Conservation (phyloP, 2,797 vertebrate genomes). For the Nyctibius grandis region DNA sequence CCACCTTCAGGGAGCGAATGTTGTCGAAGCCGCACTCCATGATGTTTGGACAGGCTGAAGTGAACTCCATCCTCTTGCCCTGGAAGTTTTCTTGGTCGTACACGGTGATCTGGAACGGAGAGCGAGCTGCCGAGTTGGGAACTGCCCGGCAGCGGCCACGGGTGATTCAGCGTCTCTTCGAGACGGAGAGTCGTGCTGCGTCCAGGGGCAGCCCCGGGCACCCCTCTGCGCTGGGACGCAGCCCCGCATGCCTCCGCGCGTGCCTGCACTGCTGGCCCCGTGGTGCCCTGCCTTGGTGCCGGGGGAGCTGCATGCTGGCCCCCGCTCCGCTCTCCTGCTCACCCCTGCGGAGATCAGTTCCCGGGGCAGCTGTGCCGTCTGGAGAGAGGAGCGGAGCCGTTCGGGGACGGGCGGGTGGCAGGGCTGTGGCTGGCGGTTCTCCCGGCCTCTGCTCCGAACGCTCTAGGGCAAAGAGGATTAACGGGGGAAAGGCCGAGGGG, state of each 20-base stretch:
- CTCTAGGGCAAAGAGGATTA: constrained; percentile 64
- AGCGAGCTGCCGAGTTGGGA: not conserved
- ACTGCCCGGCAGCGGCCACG: not conserved
- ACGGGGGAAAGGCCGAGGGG: constrained; percentile 16
- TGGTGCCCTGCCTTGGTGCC: not conserved
- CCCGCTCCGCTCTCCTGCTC: constrained; percentile 53
- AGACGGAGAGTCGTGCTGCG: not conserved
- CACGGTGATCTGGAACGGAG: constrained; percentile 84
- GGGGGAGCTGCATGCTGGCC: not conserved
- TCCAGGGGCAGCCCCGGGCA: not conserved
- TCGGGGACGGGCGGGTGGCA: constrained; percentile 28
- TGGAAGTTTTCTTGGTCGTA: constrained; percentile 98
- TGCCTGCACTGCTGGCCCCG: constrained; percentile 38
- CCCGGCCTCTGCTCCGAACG: constrained; percentile 52
- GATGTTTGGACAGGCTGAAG: constrained; percentile 88
- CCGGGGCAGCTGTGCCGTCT: constrained; percentile 22
- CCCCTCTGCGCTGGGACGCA: not conserved
- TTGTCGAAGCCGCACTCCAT: constrained; percentile 90
- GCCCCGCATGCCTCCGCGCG: not conserved
- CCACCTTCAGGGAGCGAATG: constrained; percentile 92
- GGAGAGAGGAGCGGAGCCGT: constrained; percentile 49
- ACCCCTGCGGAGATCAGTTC: constrained; percentile 43
- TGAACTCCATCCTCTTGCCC: constrained; percentile 92
- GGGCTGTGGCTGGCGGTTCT: constrained; percentile 47
- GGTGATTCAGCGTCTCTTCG: not conserved